Evolutionary conservation across 2,797 vertebrate species (phyloP), one percentile per base, ranked within the genome.

Genomic region (Tokudaia muenninki): DNA sequence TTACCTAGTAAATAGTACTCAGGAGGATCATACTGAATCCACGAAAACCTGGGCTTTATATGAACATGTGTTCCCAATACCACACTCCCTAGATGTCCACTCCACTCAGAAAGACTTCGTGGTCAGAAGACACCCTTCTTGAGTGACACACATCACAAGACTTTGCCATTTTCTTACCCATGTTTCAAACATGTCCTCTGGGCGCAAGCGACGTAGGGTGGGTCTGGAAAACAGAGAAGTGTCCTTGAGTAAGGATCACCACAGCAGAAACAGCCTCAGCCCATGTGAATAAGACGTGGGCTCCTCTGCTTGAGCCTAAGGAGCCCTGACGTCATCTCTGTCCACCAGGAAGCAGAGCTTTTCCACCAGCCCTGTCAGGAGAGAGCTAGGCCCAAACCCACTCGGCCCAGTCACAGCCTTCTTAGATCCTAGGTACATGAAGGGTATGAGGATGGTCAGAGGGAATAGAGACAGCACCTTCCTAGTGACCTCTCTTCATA

Each of bases 151-250:
- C 7, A 55, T 24, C 75, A 47, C 8, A 65, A 79, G 41, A 50
- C 41, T 90, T 96, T 70, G 52, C 52, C 4, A 22, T 5, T 44
- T 50, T 87, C 99, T 99, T 98, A 99, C 99, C 99, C 99, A 99
- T 0, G 99, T 99, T 98, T 99, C 99, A 98, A 99, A 99, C 99
- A 99, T 99, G 84, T 99, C 99, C 97, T 99, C 99, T 77, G 99
- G 99, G 41, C 99, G 99, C 90, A 99, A 98, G 97, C 99, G 99
- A 95, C 99, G 98, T 97, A 99, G 98, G 26, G 99, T 99, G 79
- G 99, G 99, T 98, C 99, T 99, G 98, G 97, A 87, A 61, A 78
- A 87, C 59, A 90, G 67, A 94, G 63, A 91, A 93, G 83, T 0
- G 0, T 44, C 77, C 84, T 97, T 93, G 95, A 97, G 55, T 59